phyloP scores from a whole-genome alignment of 2,797 vertebrate genomes.

The Eulemur rubriventer region DNA sequence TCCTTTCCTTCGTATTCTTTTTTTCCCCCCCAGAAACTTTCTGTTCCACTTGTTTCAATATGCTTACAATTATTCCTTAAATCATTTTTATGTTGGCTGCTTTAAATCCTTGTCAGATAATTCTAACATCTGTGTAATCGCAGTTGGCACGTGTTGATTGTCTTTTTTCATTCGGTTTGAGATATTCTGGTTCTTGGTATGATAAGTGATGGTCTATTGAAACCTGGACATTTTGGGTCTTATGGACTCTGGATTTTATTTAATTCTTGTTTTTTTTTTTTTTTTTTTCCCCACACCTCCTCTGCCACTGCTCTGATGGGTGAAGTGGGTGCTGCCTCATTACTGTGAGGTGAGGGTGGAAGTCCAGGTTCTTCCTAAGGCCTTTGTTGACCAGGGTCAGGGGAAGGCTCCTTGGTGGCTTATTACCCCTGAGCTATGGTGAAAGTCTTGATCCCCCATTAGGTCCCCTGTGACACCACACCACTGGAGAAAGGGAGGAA shows the following conservation, averaged over 20 bases:
- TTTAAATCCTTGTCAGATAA: neutral
- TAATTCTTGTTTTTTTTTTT: neutral
- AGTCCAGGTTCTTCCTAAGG: neutral
- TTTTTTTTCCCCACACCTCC: neutral
- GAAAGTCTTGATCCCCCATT: neutral
- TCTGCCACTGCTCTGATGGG: neutral
- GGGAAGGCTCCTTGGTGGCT: neutral
- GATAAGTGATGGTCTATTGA: neutral
- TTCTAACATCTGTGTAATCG: neutral
- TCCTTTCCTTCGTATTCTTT: neutral
- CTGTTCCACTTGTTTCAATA: conserved; percentile 5
- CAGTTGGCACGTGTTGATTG: neutral
- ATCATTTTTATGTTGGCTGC: neutral
- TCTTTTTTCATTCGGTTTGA: neutral
- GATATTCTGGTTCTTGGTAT: neutral
- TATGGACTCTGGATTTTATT: neutral
- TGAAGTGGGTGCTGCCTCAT: neutral
- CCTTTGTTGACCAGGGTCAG: neutral
- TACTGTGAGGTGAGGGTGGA: neutral
- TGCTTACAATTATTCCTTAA: conserved; percentile 19
- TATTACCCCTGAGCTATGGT: neutral
- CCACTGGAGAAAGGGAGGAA: neutral
- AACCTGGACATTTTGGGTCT: neutral
- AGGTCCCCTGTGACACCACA: neutral
- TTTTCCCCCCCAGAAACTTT: neutral